A percentile compares a stretch with the other conserved stretches of the same genome.
phyloP scores from a whole-genome alignment of 2,888 invertebrate genomes.

The Galerucella pusilla region DNA sequence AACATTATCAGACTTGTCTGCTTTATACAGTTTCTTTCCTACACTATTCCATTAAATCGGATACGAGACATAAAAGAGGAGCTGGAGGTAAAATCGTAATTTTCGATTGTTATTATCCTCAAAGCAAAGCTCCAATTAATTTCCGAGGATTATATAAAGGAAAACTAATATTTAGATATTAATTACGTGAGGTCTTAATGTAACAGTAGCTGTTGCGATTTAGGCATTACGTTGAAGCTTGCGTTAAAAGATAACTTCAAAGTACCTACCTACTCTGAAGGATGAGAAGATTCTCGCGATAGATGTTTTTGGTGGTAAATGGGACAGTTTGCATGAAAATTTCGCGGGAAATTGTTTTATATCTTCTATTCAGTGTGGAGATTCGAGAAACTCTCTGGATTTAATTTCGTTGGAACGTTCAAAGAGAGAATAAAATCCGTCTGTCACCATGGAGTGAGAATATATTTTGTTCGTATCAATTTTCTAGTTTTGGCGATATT shows the following conservation, averaged over 20 bases:
- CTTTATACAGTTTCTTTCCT: too few relatives aligned
- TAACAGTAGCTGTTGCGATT: conserved; percentile 21
- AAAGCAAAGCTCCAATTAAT: conserved; percentile 28
- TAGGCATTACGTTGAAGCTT: background rate
- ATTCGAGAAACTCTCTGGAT: background rate
- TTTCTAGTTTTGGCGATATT: too few relatives aligned
- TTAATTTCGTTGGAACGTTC: too few relatives aligned
- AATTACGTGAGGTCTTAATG: conserved; percentile 32
- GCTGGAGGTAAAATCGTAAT: conserved; percentile 16
- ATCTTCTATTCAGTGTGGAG: background rate
- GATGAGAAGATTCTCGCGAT: background rate
- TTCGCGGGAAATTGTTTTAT: background rate
- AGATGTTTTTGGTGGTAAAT: too few relatives aligned
- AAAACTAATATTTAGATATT: conserved; percentile 40
- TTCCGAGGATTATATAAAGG: conserved; percentile 31
- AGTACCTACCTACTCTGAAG: background rate
- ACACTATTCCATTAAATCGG: too few relatives aligned
- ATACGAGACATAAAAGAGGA: conserved; percentile 9
- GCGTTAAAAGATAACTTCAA: background rate
- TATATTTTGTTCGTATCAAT: too few relatives aligned
- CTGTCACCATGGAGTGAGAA: too few relatives aligned
- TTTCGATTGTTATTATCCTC: background rate
- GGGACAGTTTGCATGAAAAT: conserved; percentile 4
- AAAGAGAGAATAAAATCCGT: too few relatives aligned
- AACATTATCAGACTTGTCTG: too few relatives aligned